Percentiles rank a stretch among this genome's conserved stretches.
These are phyloP conservation scores for Onychostruthus taczanowskii DNA, from an alignment of 2,113 vertebrate genomes.

Conservation along the genomic window DNA sequence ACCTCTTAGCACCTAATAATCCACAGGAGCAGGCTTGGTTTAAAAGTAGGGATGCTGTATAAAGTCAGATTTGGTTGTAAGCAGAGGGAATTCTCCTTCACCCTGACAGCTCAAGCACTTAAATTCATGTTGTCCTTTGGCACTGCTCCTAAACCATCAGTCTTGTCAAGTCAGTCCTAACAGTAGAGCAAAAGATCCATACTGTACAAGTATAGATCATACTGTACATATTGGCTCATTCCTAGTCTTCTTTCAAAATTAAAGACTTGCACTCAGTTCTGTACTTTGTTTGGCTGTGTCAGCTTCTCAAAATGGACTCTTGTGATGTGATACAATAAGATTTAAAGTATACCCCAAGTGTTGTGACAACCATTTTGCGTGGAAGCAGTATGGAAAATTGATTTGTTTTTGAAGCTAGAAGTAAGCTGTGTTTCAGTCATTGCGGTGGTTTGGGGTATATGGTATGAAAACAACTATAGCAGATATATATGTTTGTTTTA, in stretches of 20 bases:
- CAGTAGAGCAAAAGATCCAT: background rate
- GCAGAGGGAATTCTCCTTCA: background rate
- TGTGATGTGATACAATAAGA: background rate
- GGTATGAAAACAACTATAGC: background rate
- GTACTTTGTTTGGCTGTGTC: background rate
- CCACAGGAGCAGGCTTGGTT: background rate
- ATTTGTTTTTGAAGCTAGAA: background rate
- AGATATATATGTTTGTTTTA: background rate
- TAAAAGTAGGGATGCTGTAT: background rate
- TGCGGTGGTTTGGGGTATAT: rapidly evolving
- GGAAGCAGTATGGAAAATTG: background rate
- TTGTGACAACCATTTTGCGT: background rate
- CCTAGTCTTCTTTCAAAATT: background rate
- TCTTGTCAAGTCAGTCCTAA: background rate
- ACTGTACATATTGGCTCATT: background rate
- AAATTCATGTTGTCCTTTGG: background rate
- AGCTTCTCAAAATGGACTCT: background rate
- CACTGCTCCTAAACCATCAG: background rate
- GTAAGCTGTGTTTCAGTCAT: background rate
- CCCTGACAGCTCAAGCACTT: background rate
- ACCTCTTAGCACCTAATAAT: background rate
- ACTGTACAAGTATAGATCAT: background rate
- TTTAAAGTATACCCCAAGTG: background rate
- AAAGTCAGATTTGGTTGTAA: background rate
- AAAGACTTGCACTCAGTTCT: background rate